These are phyloP conservation scores for Cyphomyrus discorhynchus DNA, from an alignment of 2,113 vertebrate species.

Conservation along the genomic window DNA sequence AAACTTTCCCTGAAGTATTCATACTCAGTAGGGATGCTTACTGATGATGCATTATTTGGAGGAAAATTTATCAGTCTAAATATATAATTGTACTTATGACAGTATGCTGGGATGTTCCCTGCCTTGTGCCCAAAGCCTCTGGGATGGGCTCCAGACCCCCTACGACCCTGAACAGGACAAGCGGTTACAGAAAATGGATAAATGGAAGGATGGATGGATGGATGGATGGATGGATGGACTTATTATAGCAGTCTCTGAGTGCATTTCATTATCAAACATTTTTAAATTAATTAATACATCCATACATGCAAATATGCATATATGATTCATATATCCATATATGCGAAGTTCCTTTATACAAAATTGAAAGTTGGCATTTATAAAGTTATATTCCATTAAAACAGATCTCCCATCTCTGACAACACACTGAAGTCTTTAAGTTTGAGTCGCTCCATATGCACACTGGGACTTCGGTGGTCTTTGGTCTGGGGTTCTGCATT, in stretches of 20 bases:
- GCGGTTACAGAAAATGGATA: background rate
- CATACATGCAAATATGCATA: background rate
- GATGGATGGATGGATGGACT: background rate
- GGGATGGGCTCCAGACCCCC: background rate
- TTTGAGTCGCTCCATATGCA: background rate
- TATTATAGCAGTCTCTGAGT: background rate
- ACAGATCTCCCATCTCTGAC: background rate
- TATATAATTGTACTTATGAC: background rate
- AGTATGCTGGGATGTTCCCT: background rate
- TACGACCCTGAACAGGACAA: background rate
- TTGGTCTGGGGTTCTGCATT: background rate
- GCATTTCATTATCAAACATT: background rate
- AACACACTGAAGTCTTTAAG: background rate
- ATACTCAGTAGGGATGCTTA: background rate
- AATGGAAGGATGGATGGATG: too few species aligned
- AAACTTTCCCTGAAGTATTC: background rate
- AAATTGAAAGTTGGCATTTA: background rate
- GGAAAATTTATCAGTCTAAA: background rate
- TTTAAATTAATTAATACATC: background rate
- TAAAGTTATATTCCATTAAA: background rate
- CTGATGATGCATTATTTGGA: background rate
- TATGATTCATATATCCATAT: background rate
- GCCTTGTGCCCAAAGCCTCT: background rate
- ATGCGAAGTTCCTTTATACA: background rate
- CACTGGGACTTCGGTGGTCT: background rate